A percentile compares a stretch with the other conserved stretches of the same genome.
phyloP scores from a whole-genome alignment of 2,113 vertebrate genomes.

The Toxotes jaculatrix region DNA sequence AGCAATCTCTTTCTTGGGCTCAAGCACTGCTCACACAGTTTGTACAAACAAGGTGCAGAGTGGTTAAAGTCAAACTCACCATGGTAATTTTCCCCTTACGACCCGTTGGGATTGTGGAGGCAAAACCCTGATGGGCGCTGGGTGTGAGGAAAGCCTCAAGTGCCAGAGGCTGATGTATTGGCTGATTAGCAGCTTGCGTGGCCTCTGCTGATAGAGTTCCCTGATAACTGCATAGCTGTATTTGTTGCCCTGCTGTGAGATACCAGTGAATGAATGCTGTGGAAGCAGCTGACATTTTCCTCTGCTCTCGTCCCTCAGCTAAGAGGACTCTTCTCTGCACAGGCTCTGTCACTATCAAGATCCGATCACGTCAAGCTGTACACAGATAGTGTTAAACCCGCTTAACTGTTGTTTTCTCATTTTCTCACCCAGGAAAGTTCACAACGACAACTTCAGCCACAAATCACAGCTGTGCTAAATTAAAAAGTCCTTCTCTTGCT shows the following conservation, averaged over 20 bases:
- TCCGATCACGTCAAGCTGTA: slow-evolving; percentile 64
- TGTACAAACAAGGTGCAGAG: slow-evolving; percentile 14
- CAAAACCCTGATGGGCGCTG: slow-evolving; percentile 20
- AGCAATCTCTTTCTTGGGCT: slow-evolving; percentile 2
- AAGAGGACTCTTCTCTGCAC: slow-evolving; percentile 59
- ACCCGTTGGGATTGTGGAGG: slow-evolving; percentile 40
- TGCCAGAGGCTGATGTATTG: slow-evolving; percentile 51
- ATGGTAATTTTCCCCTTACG: slow-evolving; percentile 42
- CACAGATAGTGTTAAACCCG: slow-evolving; percentile 48
- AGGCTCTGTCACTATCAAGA: slow-evolving; percentile 55
- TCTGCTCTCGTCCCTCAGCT: slow-evolving; percentile 57
- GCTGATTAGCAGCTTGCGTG: slow-evolving; percentile 52
- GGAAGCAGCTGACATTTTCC: slow-evolving; percentile 71
- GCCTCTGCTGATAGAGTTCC: slow-evolving; percentile 54
- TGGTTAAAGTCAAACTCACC: slow-evolving; percentile 53
- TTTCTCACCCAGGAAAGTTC: slow-evolving; percentile 46
- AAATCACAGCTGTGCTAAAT: slow-evolving; percentile 44
- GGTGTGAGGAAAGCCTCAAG: slow-evolving; percentile 46
- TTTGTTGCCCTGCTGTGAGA: slow-evolving; percentile 54
- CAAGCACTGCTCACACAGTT: too few species aligned
- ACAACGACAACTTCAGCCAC: slow-evolving; percentile 34
- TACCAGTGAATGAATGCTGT: slow-evolving; percentile 50
- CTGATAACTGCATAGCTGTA: slow-evolving; percentile 46
- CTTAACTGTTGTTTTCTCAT: slow-evolving; percentile 60
- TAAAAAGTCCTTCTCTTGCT: slow-evolving; percentile 21